Percentiles rank a stretch among this genome's conserved stretches.
These are phyloP conservation scores for Enhydra lutris DNA, from an alignment of 2,113 vertebrate species.

Conservation along the genomic window DNA sequence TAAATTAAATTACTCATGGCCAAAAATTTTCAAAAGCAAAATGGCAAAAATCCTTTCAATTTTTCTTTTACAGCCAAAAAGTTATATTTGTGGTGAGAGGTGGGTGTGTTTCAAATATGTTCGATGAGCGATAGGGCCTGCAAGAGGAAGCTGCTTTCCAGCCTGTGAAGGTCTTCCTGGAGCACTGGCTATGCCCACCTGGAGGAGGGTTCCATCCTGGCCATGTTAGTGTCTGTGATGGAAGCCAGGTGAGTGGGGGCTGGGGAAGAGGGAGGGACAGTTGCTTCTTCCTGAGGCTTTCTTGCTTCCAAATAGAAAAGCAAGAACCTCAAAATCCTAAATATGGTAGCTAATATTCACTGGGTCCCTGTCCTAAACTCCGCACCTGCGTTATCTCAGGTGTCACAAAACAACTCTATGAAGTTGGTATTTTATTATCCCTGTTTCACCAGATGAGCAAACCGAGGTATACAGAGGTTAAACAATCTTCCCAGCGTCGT, in stretches of 20 bases:
- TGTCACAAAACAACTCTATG: not conserved
- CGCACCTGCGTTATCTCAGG: not conserved
- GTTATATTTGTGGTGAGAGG: not conserved
- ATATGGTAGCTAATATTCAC: not conserved
- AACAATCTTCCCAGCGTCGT: not conserved
- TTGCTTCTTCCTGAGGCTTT: not conserved
- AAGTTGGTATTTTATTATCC: not conserved
- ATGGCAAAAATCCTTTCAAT: slow-evolving; percentile 7
- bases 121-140: not conserved
- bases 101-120: not conserved
- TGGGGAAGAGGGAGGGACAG: not conserved
- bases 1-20: slow-evolving; percentile 34
- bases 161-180: not conserved
- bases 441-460: not conserved
- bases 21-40: slow-evolving; percentile 53
- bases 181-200: not conserved
- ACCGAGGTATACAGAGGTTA: not conserved
- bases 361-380: not conserved
- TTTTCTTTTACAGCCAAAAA: slow-evolving; percentile 33
- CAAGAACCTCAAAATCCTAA: not conserved
- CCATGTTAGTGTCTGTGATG: not conserved
- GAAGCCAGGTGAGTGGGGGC: not conserved
- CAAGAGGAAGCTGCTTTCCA: not conserved
- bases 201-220: not conserved
- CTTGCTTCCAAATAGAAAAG: not conserved